These are phyloP conservation scores for Smutsia temminckii DNA, from an alignment of 2,797 vertebrate species.

Conservation along the genomic window DNA sequence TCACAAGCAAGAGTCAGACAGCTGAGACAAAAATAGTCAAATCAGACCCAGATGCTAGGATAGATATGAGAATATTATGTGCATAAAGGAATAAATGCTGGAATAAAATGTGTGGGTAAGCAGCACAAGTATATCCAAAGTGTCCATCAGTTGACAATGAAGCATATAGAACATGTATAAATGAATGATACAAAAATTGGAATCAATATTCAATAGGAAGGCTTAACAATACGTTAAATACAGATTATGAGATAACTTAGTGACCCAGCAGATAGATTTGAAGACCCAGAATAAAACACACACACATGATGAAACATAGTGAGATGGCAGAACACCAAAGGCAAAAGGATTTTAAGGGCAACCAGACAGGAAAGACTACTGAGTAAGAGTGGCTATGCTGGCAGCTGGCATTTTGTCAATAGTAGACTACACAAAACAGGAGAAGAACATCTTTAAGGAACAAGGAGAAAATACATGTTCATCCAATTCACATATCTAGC, in stretches of 20 bases:
- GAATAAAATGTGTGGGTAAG: not conserved
- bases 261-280: not conserved
- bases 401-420: not conserved
- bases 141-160: not conserved
- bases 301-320: fast-evolving
- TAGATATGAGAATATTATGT: not conserved
- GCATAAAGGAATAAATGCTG: not conserved
- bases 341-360: not conserved
- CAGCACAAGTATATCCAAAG: too few relatives aligned
- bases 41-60: not conserved
- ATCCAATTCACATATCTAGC: not conserved
- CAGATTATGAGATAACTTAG: not conserved
- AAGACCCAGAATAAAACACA: not conserved
- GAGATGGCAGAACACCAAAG: not conserved
- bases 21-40: not conserved
- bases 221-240: too few relatives aligned
- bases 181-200: not conserved
- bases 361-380: not conserved
- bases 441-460: not conserved
- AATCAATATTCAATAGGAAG: fast-evolving
- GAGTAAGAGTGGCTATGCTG: not conserved
- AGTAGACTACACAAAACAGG: too few relatives aligned
- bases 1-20: not conserved
- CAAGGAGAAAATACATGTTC: not conserved
- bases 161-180: too few relatives aligned